Evolutionary conservation across 2,113 vertebrate genomes (phyloP), one percentile per base, ranked within the genome.

Genomic region (Pimephales promelas): DNA sequence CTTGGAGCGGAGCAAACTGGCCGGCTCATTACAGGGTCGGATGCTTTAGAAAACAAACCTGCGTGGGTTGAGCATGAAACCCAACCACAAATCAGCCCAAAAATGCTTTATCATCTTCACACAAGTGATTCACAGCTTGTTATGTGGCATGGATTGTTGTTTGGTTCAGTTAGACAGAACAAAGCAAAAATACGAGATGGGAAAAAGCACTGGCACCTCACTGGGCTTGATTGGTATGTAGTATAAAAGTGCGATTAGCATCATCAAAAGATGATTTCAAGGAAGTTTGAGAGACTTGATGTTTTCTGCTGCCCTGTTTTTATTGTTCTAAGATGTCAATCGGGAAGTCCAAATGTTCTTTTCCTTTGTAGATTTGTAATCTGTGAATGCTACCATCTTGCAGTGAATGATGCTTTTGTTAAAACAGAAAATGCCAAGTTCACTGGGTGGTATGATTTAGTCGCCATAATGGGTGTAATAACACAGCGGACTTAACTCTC

Each of bases 401-500:
- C 54, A 24, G 62, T 71, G 79, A 81, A 70, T 4, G 62, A 70
- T 20, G 62, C 64, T 70, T 81, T 81, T 56, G 79, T 71, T 81
- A 49, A 56, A 56, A 52, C 24, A 8, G 20, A 70, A 81, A 81
- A 70, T 81, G 79, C 45, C 64, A 68, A 36, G 64, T 81, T 81
- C 47, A 70, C 28, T 71, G 79, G 79, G 79, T 81, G 79, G 79
- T 40, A 70, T 81, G 79, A 81, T 81, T 81, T 81, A 70, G 62
- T 45, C 11, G 31, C 31, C 28, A 71, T 81, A 81, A 81, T 81
- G 79, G 79, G 64, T 56, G 45, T 81, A 54, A 81, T 79, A 85
- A 74, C 56, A 49, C 66, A 26, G 22, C 13, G 11, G 56, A 73
- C 71, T 83, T 83, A 83, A 61, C 24, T 43, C 43, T 62, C 52